A percentile compares a stretch with the other conserved stretches of the same genome.
These are phyloP conservation scores for Drosophila orena DNA, from an alignment of 1,140 invertebrate species.

Conservation along the genomic window DNA sequence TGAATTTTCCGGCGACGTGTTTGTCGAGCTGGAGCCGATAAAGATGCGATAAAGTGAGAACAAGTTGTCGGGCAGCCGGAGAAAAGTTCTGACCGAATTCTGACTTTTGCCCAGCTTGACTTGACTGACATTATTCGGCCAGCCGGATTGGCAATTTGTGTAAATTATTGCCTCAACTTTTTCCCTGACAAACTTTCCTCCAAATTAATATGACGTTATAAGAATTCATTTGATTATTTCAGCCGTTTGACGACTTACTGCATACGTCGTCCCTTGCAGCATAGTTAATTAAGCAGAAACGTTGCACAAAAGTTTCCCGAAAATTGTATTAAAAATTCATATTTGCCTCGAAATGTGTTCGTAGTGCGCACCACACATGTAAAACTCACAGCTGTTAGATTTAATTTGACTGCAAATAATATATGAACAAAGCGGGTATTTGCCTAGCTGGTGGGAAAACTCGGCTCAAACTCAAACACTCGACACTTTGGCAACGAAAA, in stretches of 20 bases:
- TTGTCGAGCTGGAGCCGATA: slow-evolving; percentile 73
- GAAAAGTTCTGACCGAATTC: slow-evolving; percentile 77
- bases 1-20: slow-evolving; percentile 74
- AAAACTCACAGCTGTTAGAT: slow-evolving; percentile 77
- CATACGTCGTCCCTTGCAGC: slow-evolving; percentile 34
- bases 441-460: slow-evolving; percentile 51
- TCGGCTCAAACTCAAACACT: slow-evolving; percentile 70
- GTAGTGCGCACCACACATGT: slow-evolving; percentile 62
- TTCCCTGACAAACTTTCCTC: slow-evolving; percentile 39
- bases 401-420: slow-evolving; percentile 83
- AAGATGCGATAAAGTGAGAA: slow-evolving; percentile 82
- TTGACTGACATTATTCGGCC: slow-evolving; percentile 68
- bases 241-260: slow-evolving; percentile 28
- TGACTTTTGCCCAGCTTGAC: slow-evolving; percentile 60
- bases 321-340: slow-evolving; percentile 82
- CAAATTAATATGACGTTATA: slow-evolving; percentile 63
- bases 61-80: slow-evolving; percentile 58
- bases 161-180: slow-evolving; percentile 81
- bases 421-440: slow-evolving; percentile 65
- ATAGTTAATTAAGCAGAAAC: slow-evolving; percentile 76
- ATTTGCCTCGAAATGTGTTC: slow-evolving; percentile 76
- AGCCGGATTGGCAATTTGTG: slow-evolving; percentile 78
- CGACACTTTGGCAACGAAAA: slow-evolving; percentile 68
- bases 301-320: slow-evolving; percentile 51
- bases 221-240: slow-evolving; percentile 68